Percentiles rank a stretch among this genome's conserved stretches.
phyloP scores from a whole-genome alignment of 2,113 vertebrate genomes.

The Elaphurus davidianus region DNA sequence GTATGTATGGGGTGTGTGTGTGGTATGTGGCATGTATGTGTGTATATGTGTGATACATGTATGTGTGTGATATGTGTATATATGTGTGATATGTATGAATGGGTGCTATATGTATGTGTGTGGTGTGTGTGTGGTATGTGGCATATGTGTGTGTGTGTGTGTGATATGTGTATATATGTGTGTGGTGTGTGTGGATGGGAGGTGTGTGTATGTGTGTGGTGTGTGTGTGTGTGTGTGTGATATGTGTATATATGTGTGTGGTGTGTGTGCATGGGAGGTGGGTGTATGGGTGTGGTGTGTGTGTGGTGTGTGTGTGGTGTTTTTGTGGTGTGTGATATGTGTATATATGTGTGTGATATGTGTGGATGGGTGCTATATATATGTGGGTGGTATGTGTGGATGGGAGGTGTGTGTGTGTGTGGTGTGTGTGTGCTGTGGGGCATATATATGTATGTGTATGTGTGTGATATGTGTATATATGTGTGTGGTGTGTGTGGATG shows the following conservation, averaged over 20 bases:
- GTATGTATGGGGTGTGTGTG: not conserved
- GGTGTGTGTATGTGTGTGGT: not conserved
- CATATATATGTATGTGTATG: not conserved
- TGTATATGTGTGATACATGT: not conserved
- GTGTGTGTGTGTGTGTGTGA: fast-evolving
- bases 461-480: not conserved
- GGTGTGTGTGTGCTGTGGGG: no score
- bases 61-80: no score
- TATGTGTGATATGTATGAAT: not conserved
- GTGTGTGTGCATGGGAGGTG: no score
- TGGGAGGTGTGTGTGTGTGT: no score
- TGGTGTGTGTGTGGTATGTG: no score
- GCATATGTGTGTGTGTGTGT: no score
- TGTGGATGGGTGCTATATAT: no score
- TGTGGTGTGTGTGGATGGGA: no score
- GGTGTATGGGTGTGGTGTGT: no score
- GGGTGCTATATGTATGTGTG: fast-evolving
- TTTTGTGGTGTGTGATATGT: not conserved
- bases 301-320: not conserved
- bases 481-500: not conserved
- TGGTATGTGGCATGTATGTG: not conserved
- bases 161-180: no score
- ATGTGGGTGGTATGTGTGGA: not conserved
- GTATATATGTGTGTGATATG: not conserved
- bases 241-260: not conserved